Evolutionary conservation across 2,113 vertebrate genomes (phyloP).

Genomic region (Sialia sialis): DNA sequence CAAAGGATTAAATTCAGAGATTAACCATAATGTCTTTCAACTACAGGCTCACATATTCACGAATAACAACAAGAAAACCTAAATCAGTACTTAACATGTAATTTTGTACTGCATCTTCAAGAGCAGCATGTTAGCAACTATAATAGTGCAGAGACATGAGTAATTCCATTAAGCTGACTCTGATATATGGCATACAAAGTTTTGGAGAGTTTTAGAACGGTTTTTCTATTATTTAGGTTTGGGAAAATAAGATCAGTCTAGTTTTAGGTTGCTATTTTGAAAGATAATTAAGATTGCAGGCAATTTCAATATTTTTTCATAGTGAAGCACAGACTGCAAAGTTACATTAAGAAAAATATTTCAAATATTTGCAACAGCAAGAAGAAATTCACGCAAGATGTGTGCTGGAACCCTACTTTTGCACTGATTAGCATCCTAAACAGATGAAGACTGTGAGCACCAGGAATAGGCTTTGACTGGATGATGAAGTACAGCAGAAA

Average conservation of each 20-base stretch:
- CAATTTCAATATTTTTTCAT: neutral
- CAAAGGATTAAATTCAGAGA: slow-evolving; percentile 5
- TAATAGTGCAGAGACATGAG: neutral
- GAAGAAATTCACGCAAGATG: neutral
- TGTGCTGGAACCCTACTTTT: neutral
- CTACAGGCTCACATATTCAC: neutral
- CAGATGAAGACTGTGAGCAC: neutral
- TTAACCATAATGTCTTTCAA: neutral
- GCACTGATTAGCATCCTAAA: neutral
- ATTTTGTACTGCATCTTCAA: neutral
- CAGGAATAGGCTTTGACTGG: neutral
- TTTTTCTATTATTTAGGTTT: neutral
- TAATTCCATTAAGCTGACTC: neutral
- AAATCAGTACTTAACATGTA: neutral
- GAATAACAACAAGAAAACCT: neutral
- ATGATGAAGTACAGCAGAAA: neutral
- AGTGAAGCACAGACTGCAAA: neutral
- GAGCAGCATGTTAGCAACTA: neutral
- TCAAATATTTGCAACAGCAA: neutral
- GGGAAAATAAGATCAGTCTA: neutral
- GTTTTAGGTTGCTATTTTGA: neutral
- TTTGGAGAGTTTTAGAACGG: neutral
- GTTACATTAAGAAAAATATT: neutral
- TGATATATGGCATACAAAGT: neutral
- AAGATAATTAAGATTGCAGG: neutral